These are phyloP conservation scores for Corythaixoides concolor DNA, from an alignment of 2,113 vertebrate species.

Conservation along the genomic window DNA sequence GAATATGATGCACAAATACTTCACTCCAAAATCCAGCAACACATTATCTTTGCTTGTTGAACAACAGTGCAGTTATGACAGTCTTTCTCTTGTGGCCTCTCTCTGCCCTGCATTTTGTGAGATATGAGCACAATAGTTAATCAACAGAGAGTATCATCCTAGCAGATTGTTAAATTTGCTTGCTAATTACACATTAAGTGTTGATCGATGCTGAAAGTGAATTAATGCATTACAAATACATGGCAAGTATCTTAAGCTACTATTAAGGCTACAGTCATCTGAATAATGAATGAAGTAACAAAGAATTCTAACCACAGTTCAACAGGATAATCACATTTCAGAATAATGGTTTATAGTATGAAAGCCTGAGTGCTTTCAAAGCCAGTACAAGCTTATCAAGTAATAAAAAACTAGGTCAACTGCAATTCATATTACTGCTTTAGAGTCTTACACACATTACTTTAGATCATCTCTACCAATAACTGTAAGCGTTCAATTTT, in stretches of 20 bases:
- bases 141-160: background rate
- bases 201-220: background rate
- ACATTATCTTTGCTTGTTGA: background rate
- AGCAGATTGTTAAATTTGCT: background rate
- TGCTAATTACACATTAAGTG: background rate
- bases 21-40: background rate
- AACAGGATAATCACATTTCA: slow-evolving; percentile 27
- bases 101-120: background rate
- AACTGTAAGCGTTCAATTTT: background rate
- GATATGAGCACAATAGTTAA: background rate
- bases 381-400: background rate
- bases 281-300: slow-evolving; percentile 33
- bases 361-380: background rate
- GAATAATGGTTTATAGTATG: background rate
- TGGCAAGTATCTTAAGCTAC: background rate
- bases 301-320: background rate
- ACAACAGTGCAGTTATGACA: background rate
- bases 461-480: background rate
- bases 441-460: background rate
- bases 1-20: background rate
- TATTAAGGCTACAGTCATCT: slow-evolving; percentile 2
- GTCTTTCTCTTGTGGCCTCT: background rate
- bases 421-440: background rate
- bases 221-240: slow-evolving; percentile 19
- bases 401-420: background rate